A percentile compares a stretch with the other conserved stretches of the same genome.
phyloP scores from a whole-genome alignment of 1,140 invertebrate genomes.

The Ceratina calcarata region DNA sequence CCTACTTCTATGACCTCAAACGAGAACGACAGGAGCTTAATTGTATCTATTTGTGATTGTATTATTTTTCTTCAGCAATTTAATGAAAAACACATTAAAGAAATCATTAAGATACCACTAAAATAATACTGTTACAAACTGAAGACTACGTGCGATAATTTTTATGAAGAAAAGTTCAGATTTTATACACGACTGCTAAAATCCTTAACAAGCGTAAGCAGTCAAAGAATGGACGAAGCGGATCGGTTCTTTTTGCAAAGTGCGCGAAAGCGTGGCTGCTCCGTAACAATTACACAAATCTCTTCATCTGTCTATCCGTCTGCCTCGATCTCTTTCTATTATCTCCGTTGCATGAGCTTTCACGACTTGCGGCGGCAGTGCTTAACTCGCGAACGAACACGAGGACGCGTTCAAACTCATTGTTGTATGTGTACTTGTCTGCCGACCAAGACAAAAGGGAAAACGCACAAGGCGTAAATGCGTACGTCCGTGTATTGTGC shows the following conservation, averaged over 20 bases:
- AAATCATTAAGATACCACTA: too few species aligned
- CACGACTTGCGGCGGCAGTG: neutral
- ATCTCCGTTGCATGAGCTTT: slow-evolving; percentile 20
- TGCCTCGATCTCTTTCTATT: neutral
- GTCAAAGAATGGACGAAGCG: neutral
- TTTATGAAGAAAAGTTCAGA: neutral
- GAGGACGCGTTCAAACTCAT: neutral
- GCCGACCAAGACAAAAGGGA: neutral
- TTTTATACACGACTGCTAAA: neutral
- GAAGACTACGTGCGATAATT: too few species aligned
- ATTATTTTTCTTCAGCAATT: neutral
- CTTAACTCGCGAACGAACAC: neutral
- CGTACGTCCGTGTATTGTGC: neutral
- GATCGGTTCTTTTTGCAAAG: slow-evolving; percentile 23
- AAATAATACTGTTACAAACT: too few species aligned
- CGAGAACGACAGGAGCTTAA: neutral
- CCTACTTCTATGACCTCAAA: slow-evolving; percentile 55
- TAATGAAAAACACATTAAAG: neutral
- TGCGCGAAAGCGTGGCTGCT: slow-evolving; percentile 45
- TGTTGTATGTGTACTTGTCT: neutral
- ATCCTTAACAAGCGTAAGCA: neutral
- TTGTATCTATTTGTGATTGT: slow-evolving; percentile 18
- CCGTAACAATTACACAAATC: neutral
- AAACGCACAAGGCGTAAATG: neutral
- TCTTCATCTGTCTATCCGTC: slow-evolving; percentile 3